Conservation (phyloP, 1,140 invertebrate species). For the Heliothis virescens region DNA sequence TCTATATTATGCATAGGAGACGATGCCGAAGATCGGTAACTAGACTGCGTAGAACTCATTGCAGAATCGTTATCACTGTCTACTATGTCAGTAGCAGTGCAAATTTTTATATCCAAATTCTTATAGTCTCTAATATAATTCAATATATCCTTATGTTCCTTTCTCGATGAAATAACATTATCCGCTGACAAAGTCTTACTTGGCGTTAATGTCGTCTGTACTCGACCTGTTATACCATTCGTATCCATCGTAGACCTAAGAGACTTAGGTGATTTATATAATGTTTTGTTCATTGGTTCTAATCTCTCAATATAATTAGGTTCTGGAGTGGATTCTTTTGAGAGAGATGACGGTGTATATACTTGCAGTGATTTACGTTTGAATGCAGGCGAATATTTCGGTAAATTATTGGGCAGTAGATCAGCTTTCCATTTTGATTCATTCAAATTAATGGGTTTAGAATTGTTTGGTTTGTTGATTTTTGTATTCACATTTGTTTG, state of each 20-base stretch:
- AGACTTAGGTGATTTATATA: slow-evolving; percentile 70
- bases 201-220: slow-evolving; percentile 48
- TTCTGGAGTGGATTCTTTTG: slow-evolving; percentile 80
- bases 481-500: slow-evolving; percentile 64
- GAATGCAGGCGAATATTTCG: slow-evolving; percentile 94
- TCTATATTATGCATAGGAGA: slow-evolving; percentile 84
- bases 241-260: slow-evolving; percentile 76
- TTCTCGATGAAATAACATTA: slow-evolving; percentile 56
- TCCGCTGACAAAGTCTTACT: slow-evolving; percentile 57
- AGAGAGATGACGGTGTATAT: slow-evolving; percentile 85
- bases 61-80: slow-evolving; percentile 95
- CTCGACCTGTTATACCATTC: slow-evolving; percentile 47
- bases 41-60: slow-evolving; percentile 91
- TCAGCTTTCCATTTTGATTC: slow-evolving; percentile 86
- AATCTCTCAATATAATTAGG: slow-evolving; percentile 73
- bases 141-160: slow-evolving; percentile 70
- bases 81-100: slow-evolving; percentile 85
- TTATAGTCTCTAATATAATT: slow-evolving; percentile 71
- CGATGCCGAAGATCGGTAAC: slow-evolving; percentile 91
- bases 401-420: slow-evolving; percentile 86
- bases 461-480: slow-evolving; percentile 61
- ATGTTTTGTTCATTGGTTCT: slow-evolving; percentile 66
- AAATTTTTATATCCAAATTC: slow-evolving; percentile 80
- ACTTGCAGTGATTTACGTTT: slow-evolving; percentile 91
- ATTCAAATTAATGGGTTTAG: slow-evolving; percentile 65